A percentile compares a stretch with the other conserved stretches of the same genome.
Evolutionary conservation across 1,140 invertebrate species (phyloP).

Genomic region (Drosophila subpulchrella): DNA sequence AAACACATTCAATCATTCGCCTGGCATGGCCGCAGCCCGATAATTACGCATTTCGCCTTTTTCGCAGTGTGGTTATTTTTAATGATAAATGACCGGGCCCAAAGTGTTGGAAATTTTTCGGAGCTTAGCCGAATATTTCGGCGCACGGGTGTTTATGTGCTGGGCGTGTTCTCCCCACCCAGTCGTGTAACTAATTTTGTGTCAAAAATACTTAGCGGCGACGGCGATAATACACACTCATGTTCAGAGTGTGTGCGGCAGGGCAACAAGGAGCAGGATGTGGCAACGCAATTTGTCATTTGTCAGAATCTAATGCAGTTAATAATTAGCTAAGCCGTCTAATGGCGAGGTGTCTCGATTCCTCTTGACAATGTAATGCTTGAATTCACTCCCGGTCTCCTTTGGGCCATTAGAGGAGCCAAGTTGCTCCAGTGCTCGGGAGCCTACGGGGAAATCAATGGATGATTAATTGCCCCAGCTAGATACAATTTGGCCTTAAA

Average conservation of each 20-base stretch:
- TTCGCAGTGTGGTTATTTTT: conserved; percentile 74
- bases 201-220: conserved; percentile 68
- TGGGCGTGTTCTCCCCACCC: conserved; percentile 29
- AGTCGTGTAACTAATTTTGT: conserved; percentile 61
- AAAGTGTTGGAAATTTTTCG: conserved; percentile 76
- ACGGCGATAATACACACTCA: conserved; percentile 18
- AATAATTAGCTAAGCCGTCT: conserved; percentile 69
- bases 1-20: conserved; percentile 80
- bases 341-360: conserved; percentile 41
- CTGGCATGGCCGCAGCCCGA: conserved; percentile 57
- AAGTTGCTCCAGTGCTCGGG: conserved; percentile 12
- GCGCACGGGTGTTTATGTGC: conserved; percentile 62
- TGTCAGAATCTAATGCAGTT: conserved; percentile 76
- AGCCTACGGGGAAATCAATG: conserved; percentile 52
- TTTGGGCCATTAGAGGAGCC: conserved; percentile 32
- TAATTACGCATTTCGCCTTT: conserved; percentile 74
- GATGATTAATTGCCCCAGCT: conserved; percentile 46
- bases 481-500: conserved; percentile 25
- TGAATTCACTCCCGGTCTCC: conserved; percentile 5
- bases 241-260: conserved; percentile 1
- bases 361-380: conserved; percentile 37
- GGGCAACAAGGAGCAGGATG: conserved; percentile 20
- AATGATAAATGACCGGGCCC: conserved; percentile 77
- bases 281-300: conserved; percentile 73
- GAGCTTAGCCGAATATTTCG: conserved; percentile 66